phyloP scores from a whole-genome alignment of 2,888 invertebrate genomes.

The Balanococcus diminutus region DNA sequence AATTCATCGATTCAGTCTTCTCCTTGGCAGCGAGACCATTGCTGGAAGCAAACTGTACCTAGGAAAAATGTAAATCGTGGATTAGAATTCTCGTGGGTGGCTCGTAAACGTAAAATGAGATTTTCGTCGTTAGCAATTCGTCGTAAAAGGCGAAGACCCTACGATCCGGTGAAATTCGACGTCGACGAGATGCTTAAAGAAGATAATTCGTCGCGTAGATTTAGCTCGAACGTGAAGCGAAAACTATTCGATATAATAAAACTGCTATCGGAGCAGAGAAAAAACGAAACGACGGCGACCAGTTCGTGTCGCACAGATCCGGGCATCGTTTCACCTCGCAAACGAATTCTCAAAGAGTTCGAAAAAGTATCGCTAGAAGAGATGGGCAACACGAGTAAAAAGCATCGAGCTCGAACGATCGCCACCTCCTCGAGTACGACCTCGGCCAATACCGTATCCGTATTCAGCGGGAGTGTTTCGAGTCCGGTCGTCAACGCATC shows the following conservation, averaged over 20 bases:
- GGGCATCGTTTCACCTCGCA: conserved; percentile 78
- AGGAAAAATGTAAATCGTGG: conserved; percentile 75
- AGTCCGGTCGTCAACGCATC: conserved; percentile 53
- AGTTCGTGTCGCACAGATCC: conserved; percentile 61
- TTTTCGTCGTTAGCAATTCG: conserved; percentile 62
- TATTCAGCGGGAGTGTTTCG: conserved; percentile 59
- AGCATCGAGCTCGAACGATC: conserved; percentile 62
- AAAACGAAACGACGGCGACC: conserved; percentile 47
- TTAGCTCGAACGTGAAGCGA: not conserved
- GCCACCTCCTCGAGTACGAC: conserved; percentile 20
- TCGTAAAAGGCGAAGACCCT: conserved; percentile 72
- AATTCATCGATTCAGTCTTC: conserved; percentile 89
- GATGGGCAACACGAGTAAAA: conserved; percentile 64
- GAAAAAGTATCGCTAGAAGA: conserved; percentile 78
- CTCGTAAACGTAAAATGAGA: conserved; percentile 62
- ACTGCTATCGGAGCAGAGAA: conserved; percentile 59
- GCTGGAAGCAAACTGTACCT: conserved; percentile 84
- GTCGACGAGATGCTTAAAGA: not conserved
- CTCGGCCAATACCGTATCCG: conserved; percentile 59
- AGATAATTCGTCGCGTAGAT: not conserved
- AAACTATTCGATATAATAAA: conserved; percentile 58
- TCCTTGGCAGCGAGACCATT: conserved; percentile 88
- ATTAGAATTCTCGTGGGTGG: conserved; percentile 74
- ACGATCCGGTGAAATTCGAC: conserved; percentile 63
- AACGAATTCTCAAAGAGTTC: conserved; percentile 80